Percentiles rank a stretch among this genome's conserved stretches.
Evolutionary conservation across 2,888 invertebrate genomes (phyloP).

Genomic region (Plebejus argus): DNA sequence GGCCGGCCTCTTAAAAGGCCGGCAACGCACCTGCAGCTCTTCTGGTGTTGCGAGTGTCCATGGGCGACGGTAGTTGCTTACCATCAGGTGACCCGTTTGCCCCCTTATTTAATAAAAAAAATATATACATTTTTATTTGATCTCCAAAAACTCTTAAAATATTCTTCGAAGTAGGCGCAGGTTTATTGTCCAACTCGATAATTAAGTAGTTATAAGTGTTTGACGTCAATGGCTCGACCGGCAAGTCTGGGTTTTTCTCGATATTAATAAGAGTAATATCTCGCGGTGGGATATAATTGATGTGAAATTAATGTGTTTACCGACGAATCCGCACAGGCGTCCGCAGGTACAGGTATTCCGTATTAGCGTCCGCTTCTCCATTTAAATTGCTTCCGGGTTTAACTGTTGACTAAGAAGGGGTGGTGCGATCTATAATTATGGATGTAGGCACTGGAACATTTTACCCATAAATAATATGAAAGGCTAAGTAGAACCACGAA

Average conservation of each 20-base stretch:
- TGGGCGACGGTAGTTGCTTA: too few species aligned
- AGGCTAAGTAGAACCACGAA: too few species aligned
- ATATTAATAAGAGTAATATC: neutral
- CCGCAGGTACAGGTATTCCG: neutral
- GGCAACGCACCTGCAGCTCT: too few species aligned
- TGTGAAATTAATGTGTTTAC: constrained; percentile 8
- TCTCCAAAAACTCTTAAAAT: too few species aligned
- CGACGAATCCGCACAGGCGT: neutral
- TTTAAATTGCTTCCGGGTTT: neutral
- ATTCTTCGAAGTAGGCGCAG: too few species aligned
- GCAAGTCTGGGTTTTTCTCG: constrained; percentile 1
- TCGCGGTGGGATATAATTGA: constrained; percentile 1
- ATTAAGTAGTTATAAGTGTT: neutral
- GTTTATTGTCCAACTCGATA: neutral
- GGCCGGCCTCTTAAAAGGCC: too few species aligned
- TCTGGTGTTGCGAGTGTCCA: too few species aligned
- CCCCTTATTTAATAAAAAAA: too few species aligned
- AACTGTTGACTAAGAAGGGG: neutral
- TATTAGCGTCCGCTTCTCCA: neutral
- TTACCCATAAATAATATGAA: too few species aligned
- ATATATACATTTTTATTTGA: too few species aligned
- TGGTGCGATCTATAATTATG: neutral
- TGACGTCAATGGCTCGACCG: constrained; percentile 13
- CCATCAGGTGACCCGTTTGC: too few species aligned
- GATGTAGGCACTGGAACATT: neutral